Base-by-base conservation (phyloP, 2,888 invertebrate genomes). In the Athalia rosae region DNA sequence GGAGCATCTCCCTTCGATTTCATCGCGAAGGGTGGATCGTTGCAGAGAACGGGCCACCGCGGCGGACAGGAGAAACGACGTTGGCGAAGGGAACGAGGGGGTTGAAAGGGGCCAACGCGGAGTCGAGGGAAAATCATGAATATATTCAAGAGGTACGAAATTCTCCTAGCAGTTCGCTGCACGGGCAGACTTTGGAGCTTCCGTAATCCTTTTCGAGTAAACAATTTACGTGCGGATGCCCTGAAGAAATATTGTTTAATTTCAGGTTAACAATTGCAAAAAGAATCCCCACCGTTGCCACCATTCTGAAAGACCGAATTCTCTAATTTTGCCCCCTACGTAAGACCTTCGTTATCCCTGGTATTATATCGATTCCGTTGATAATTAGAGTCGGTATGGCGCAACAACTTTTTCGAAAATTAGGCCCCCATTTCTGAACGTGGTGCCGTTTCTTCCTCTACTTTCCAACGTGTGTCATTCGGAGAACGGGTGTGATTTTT, bases 101-200 rank as follows among this genome's bases (percentile, higher is more conserved):
- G 67, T 15, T 41, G 77, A 53, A 66, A 77, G 48, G 41, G 56
- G 56, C 47, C 73, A 62, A 41, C 61, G 13, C 41, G 43, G n/a
- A 47, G 13, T 15, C 50, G 62, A 78, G 76, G 78, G 79, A 80
- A 81, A 81, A 82, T 84, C 84, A 85, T 85, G 85, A 85, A 85
- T 85, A 85, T 84, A 85, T 85, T 84, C 85, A 85, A 80, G 81
- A 85, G 80, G 78, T 79, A 80, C 80, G 79, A 84, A 82, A 83
- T 83, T 84, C 80, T 79, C 77, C 67, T 77, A 77, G 79, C 62
- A 56, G 76, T 80, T 78, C 76, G 67, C 74, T 76, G 76, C 63
- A 41, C 76, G 28, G 41, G n/a, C 64, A 58, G 66, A 63, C 74
- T 59, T 61, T 15, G 50, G 78, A 76, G 78, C 61, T 67, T 48